A percentile compares a stretch with the other conserved stretches of the same genome.
Conservation (phyloP, 2,888 invertebrate genomes). For the Onthophagus sagittarius region DNA sequence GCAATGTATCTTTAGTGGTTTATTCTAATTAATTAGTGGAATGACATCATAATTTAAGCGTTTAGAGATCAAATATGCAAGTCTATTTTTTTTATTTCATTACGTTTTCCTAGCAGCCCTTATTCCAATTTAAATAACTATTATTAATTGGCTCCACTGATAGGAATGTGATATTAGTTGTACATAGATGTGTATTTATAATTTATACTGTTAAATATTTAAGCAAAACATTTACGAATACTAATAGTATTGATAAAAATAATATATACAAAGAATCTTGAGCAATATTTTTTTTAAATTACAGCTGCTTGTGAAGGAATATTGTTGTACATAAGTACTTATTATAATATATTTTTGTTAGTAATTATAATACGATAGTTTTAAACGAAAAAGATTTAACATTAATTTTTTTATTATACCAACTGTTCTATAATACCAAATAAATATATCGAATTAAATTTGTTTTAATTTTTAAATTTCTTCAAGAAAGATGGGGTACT, state of each 20-base stretch:
- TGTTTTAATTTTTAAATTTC: neutral
- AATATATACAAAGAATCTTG: neutral
- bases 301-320: neutral
- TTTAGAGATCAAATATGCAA: neutral
- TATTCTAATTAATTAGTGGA: neutral
- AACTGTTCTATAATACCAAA: neutral
- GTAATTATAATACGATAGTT: neutral
- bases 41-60: neutral
- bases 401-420: neutral
- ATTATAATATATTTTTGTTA: neutral
- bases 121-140: neutral
- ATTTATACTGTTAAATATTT: neutral
- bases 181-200: conserved; percentile 16
- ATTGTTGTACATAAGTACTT: neutral
- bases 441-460: neutral
- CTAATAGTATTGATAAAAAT: neutral
- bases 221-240: neutral
- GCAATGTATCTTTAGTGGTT: neutral
- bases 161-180: conserved; percentile 24
- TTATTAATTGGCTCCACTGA: conserved; percentile 17
- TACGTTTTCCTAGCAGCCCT: neutral
- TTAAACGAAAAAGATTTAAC: neutral
- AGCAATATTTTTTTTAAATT: neutral
- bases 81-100: neutral
- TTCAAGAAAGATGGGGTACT: neutral